phyloP scores from a whole-genome alignment of 1,140 invertebrate species.

The Maniola jurtina region DNA sequence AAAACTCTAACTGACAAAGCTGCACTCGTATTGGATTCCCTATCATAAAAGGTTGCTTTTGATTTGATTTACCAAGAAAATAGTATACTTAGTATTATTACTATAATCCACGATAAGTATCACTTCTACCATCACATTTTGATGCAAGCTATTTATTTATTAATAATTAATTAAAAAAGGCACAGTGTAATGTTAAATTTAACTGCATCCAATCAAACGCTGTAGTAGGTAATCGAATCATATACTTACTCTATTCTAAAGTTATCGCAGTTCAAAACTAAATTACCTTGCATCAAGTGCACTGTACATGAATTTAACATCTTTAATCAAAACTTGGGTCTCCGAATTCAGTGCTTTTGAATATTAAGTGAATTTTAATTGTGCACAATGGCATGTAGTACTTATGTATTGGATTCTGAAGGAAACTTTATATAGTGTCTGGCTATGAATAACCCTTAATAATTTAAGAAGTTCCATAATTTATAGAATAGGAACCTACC shows the following conservation, averaged over 20 bases:
- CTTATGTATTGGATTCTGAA: background rate
- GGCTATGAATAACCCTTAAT: background rate
- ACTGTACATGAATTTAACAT: conserved; percentile 14
- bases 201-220: too few species aligned
- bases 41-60: too few species aligned
- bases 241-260: background rate
- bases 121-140: background rate
- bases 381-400: conserved; percentile 6
- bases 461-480: too few species aligned
- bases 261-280: background rate
- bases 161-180: too few species aligned
- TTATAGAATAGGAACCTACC: too few species aligned
- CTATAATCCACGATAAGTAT: too few species aligned
- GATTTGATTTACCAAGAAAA: too few species aligned
- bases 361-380: conserved; percentile 14
- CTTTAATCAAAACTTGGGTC: conserved; percentile 19
- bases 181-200: too few species aligned
- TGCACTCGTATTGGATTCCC: too few species aligned
- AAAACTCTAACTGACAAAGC: too few species aligned
- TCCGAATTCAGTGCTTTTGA: conserved; percentile 13
- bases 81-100: too few species aligned
- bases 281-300: conserved; percentile 11
- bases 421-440: background rate
- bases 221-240: background rate
- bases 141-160: too few species aligned